These are phyloP conservation scores for Eucriotettix oculatus DNA, from an alignment of 2,888 invertebrate genomes.

Conservation along the genomic window DNA sequence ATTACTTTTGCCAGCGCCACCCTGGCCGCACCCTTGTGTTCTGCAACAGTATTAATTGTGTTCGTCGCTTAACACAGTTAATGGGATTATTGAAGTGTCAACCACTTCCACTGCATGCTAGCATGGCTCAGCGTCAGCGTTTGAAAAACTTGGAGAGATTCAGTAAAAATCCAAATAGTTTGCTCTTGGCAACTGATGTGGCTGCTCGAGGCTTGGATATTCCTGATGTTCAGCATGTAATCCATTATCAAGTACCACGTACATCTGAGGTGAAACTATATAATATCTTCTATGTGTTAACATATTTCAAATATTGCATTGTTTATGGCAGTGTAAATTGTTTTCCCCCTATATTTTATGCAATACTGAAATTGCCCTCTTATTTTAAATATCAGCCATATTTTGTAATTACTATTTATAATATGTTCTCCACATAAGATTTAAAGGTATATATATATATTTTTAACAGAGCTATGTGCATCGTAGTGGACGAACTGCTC, in stretches of 20 bases:
- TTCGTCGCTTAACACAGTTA: constrained; percentile 47
- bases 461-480: constrained; percentile 80
- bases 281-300: background rate
- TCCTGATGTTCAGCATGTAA: constrained; percentile 79
- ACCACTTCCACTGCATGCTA: constrained; percentile 66
- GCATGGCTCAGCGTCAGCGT: constrained; percentile 87
- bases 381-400: background rate
- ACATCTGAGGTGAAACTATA: constrained; percentile 58
- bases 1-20: constrained; percentile 73
- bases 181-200: constrained; percentile 90
- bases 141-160: constrained; percentile 86
- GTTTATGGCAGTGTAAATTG: background rate
- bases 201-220: constrained; percentile 96
- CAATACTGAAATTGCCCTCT: background rate
- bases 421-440: background rate
- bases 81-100: constrained; percentile 40
- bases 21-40: constrained; percentile 87
- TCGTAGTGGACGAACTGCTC: constrained; percentile 88
- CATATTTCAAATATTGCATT: background rate
- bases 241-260: constrained; percentile 83
- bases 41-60: constrained; percentile 85
- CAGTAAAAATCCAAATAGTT: constrained; percentile 47
- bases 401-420: background rate
- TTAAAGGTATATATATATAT: background rate
- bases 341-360: background rate